phyloP scores from a whole-genome alignment of 2,797 vertebrate species.

The Danio aesculapii region DNA sequence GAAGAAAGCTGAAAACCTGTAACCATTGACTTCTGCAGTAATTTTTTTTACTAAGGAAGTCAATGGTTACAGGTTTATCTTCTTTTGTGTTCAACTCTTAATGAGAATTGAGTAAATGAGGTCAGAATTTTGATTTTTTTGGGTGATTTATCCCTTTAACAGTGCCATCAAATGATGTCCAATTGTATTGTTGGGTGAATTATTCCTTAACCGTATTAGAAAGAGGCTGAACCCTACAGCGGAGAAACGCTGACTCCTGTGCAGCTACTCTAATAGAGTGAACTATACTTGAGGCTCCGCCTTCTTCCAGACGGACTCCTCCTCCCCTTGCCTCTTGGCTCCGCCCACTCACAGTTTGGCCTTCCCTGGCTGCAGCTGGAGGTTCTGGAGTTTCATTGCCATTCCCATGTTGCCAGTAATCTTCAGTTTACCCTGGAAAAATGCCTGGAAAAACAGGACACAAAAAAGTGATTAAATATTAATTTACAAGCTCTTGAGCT shows the following conservation, averaged over 20 bases:
- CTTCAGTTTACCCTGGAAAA: conserved; percentile 97
- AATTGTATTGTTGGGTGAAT: neutral
- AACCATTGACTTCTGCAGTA: no score
- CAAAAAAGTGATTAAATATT: neutral
- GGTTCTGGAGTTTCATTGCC: conserved; percentile 94
- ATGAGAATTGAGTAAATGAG: no score
- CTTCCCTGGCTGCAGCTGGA: conserved; percentile 91
- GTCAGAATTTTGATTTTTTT: no score
- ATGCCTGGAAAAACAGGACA: conserved; percentile 81
- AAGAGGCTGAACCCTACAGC: conserved; percentile 8
- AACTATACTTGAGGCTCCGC: neutral
- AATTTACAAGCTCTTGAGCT: neutral
- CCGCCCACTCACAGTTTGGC: conserved; percentile 81
- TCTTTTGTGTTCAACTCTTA: no score
- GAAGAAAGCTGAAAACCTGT: no score
- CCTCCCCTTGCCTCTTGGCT: neutral
- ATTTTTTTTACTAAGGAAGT: no score
- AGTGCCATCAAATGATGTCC: neutral
- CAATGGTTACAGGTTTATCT: no score
- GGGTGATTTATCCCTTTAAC: no score
- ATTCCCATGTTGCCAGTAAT: conserved; percentile 93
- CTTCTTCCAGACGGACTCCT: neutral
- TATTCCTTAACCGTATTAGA: neutral
- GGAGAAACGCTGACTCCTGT: conserved; percentile 5
- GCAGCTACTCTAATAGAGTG: conserved; percentile 11